These are phyloP conservation scores for Myanophis thanlyinensis DNA, from an alignment of 2,113 vertebrate genomes.

Conservation along the genomic window DNA sequence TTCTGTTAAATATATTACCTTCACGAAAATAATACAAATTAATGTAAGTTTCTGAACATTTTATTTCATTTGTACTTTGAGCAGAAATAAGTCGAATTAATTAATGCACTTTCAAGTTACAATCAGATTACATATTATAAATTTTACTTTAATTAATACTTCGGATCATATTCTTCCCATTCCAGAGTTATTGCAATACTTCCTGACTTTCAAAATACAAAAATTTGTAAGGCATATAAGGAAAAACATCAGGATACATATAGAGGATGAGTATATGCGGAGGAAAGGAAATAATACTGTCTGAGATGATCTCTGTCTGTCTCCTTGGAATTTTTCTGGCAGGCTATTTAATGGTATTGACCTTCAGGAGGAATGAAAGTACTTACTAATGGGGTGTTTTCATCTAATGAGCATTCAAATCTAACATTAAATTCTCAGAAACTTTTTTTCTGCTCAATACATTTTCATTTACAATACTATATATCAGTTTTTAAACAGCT, in stretches of 20 bases:
- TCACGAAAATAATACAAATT: not conserved
- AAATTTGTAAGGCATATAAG: not conserved
- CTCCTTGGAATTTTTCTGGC: not conserved
- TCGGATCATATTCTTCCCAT: not conserved
- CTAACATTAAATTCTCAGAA: not conserved
- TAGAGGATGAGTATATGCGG: not conserved
- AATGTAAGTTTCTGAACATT: not conserved
- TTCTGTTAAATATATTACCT: not conserved
- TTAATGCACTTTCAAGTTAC: not conserved
- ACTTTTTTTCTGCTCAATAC: not conserved
- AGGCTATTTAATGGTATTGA: not conserved
- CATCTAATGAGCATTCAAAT: not conserved
- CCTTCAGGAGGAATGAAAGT: not conserved
- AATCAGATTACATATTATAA: not conserved
- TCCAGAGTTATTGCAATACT: not conserved
- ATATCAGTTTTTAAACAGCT: not conserved
- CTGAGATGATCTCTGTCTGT: not conserved
- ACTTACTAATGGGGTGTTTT: not conserved
- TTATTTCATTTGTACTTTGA: not conserved
- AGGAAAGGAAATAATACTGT: not conserved
- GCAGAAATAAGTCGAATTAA: not conserved
- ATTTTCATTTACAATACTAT: not conserved
- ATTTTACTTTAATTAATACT: not conserved
- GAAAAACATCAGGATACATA: not conserved
- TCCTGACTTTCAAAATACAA: not conserved